Conservation (phyloP, 2,888 invertebrate genomes). For the Mythimna impura region DNA sequence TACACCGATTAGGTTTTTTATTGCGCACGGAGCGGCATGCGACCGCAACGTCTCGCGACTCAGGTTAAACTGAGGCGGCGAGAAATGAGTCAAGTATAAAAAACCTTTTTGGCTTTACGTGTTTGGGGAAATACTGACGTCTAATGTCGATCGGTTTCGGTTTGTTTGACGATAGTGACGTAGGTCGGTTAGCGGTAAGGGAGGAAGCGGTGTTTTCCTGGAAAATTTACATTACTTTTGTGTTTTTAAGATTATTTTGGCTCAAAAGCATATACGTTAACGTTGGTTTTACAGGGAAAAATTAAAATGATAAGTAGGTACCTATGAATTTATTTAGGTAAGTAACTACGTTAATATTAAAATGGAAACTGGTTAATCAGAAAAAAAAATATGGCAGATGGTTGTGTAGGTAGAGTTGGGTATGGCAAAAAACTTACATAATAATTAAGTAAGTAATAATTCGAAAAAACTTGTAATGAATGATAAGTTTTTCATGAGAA, state of each 20-base stretch:
- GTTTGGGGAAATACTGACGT: conserved; percentile 53
- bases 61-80: conserved; percentile 23
- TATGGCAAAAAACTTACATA: no score
- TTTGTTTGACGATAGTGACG: conserved; percentile 16
- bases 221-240: not conserved
- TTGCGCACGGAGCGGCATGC: conserved; percentile 26
- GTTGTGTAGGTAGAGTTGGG: no score
- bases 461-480: no score
- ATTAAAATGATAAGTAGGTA: no score
- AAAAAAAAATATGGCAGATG: no score
- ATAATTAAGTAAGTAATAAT: no score
- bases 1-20: conserved; percentile 34
- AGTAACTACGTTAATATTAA: no score
- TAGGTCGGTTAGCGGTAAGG: not conserved
- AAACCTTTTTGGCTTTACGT: conserved; percentile 31
- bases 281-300: not conserved
- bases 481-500: no score
- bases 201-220: not conserved
- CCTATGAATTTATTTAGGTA: no score
- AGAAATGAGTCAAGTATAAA: conserved; percentile 13
- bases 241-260: not conserved
- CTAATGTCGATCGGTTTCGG: conserved; percentile 4
- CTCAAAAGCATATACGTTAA: not conserved
- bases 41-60: conserved; percentile 47
- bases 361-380: no score